These are phyloP conservation scores for Microtus pennsylvanicus DNA, from an alignment of 2,113 vertebrate species.

Conservation along the genomic window DNA sequence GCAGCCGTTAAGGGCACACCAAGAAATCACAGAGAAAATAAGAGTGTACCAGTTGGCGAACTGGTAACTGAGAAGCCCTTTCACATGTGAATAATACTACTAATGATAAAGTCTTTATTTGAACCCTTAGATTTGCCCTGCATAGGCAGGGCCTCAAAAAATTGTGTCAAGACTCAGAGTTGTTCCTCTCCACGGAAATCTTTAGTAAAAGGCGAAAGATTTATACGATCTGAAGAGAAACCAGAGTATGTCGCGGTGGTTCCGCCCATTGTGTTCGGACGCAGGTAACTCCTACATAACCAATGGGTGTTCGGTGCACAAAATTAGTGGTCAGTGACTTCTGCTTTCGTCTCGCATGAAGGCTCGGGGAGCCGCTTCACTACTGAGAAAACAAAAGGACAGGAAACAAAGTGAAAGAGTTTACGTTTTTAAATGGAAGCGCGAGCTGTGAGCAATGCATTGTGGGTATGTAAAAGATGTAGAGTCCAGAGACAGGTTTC, in stretches of 20 bases:
- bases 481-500: background rate
- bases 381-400: background rate
- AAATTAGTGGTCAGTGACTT: too few relatives aligned
- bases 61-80: too few relatives aligned
- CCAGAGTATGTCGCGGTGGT: too few relatives aligned
- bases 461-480: background rate
- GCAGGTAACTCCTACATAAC: too few relatives aligned
- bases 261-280: too few relatives aligned
- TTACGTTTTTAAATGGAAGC: background rate
- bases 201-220: slow-evolving; percentile 14
- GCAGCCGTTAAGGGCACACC: too few relatives aligned
- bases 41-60: too few relatives aligned
- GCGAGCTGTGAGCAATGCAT: background rate
- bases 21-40: too few relatives aligned
- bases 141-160: slow-evolving; percentile 65
- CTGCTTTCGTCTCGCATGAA: too few relatives aligned
- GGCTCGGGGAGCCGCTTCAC: background rate
- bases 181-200: slow-evolving; percentile 4
- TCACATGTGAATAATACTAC: too few relatives aligned
- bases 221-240: background rate
- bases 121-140: background rate
- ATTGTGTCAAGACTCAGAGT: slow-evolving; percentile 72
- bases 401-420: background rate
- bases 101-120: too few relatives aligned
- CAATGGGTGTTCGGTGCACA: too few relatives aligned